A percentile compares a stretch with the other conserved stretches of the same genome.
Evolutionary conservation across 2,888 invertebrate genomes (phyloP).

Genomic region (Gibbula magus): DNA sequence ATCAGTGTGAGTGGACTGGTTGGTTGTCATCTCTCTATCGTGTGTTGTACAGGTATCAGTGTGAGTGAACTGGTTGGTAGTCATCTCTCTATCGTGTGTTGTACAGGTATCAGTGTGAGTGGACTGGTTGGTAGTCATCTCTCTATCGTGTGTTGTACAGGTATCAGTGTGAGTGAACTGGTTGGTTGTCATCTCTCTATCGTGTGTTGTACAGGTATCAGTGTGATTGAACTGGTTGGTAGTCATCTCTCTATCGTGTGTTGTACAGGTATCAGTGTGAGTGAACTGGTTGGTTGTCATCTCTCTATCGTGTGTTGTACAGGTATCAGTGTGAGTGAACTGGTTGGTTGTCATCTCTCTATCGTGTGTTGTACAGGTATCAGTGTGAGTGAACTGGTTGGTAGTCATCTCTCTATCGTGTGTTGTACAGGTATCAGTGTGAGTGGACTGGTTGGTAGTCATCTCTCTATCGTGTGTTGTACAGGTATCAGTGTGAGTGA

Average conservation of each 20-base stretch:
- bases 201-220: too few species aligned
- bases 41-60: conserved; percentile 81
- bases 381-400: too few species aligned
- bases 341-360: too few species aligned
- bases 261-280: too few species aligned
- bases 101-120: too few species aligned
- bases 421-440: too few species aligned
- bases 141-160: conserved; percentile 56
- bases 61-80: conserved; percentile 84
- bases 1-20: background rate
- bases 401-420: too few species aligned
- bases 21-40: background rate
- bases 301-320: conserved; percentile 27
- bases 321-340: conserved; percentile 95
- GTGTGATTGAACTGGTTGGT: too few species aligned
- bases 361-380: too few species aligned
- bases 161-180: conserved; percentile 96
- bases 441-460: background rate
- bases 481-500: conserved; percentile 92
- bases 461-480: conserved; percentile 26
- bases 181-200: too few species aligned
- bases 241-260: too few species aligned
- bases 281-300: background rate
- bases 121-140: background rate
- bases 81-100: too few species aligned